These are phyloP conservation scores for Cyanistes caeruleus DNA, from an alignment of 2,113 vertebrate species.

Conservation along the genomic window DNA sequence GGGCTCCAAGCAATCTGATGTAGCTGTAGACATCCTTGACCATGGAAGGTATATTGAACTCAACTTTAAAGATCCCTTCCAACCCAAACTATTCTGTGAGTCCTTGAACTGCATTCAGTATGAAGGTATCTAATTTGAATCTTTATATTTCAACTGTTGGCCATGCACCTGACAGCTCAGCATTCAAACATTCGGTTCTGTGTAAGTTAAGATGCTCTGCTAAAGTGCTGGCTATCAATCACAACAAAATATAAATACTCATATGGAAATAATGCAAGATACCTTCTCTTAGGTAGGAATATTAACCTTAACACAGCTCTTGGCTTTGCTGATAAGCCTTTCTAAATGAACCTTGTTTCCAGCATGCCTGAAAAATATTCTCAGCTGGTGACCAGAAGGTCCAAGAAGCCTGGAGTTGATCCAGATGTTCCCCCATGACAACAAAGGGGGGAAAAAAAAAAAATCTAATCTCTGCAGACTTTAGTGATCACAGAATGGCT, in stretches of 20 bases:
- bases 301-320: not conserved
- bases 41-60: not conserved
- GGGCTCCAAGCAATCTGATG: rapidly evolving
- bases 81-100: not conserved
- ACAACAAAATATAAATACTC: not conserved
- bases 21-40: not conserved
- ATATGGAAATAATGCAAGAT: not conserved
- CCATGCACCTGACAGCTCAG: not conserved
- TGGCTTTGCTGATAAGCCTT: not conserved
- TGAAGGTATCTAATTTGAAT: not conserved
- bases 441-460: not conserved
- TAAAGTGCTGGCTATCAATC: not conserved
- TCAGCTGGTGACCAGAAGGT: not conserved
- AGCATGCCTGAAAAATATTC: not conserved
- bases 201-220: not conserved
- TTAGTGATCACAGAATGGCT: not conserved
- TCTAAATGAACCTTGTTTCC: not conserved
- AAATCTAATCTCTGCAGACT: not conserved
- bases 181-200: not conserved
- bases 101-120: not conserved
- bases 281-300: not conserved
- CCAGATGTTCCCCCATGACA: not conserved
- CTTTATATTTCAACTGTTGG: not conserved
- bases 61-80: not conserved
- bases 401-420: not conserved